Base-by-base conservation (phyloP, 2,797 vertebrate species). In the Valencia hispanica region DNA sequence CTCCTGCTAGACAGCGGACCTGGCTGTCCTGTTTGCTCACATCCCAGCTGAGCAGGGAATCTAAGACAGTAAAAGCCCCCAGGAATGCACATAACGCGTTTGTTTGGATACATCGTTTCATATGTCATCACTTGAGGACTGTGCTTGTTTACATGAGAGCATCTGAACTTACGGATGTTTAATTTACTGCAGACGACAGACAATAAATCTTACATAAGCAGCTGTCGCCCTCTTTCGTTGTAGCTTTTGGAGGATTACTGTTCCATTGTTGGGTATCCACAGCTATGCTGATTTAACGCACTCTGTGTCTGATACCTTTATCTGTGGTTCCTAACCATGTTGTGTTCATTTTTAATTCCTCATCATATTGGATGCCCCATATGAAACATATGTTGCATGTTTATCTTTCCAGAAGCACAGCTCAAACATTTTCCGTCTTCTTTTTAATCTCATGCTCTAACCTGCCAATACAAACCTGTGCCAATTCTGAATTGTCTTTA, bases 161-260 rank as follows among this genome's bases (percentile, higher is more conserved):
- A 43, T 68, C 55, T 59, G 39, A 72, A 75, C 70, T 43, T 78
- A 83, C 86, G 83, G 88, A 85, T 79, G 83, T 91, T 89, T 90
- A 89, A 90, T 91, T 90, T 86, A 88, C 81, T 87, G 85, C 78
- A 84, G 86, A 84, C 72, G 72, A 90, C 88, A 86, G 87, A 91
- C 76, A 83, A 91, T 91, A 93, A 93, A 89, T 92, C 90, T 93
- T 91, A 93, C 88, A 93, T 92, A 93, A 95, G 91, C 93, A 95
- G 93, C 94, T 95, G 94, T 95, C 94, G 93, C 89, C 71, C 83
- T 94, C 91, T 94, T 88, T 93, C 91, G 86, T 83, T 78, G 80
- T 89, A 93, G 93, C 93, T 94, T 94, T 95, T 92, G 88, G 90
- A 79, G 92, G 92, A 95, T 95, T 95, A 95, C 88, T 66, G 83